Base-by-base conservation (phyloP, 2,888 invertebrate genomes). In the Melieria omissa region DNA sequence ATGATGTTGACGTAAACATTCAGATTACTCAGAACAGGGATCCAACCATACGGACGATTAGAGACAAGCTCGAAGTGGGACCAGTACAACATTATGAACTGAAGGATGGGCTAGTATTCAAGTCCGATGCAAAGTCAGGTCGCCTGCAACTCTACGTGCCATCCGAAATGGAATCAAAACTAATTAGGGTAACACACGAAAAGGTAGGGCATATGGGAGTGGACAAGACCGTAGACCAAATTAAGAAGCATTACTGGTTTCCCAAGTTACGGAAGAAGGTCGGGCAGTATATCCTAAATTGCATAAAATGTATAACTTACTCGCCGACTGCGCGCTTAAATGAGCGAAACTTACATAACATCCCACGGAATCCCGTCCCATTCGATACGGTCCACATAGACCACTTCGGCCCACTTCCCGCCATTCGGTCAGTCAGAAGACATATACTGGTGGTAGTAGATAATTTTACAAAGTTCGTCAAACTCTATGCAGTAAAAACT, bases 81-180 rank as follows among this genome's bases (percentile, higher is more conserved):
- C 44, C 47, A 47, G 7, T 54, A 41, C 16, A 42, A 46, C 58
- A 42, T 9, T 57, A 55, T 63, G 58, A 45, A 6, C n/a, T 67
- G 45, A 52, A 67, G 41, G 67, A 71, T 55, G 66, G 67, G 2
- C 45, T 68, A 58, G 67, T 68, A 41, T 72, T 72, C 29, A 45
- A 65, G 41, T 41, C 52, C 6, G 14, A 49, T 7, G 55, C 14
- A 16, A 46, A 71, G 44, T 55, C 55, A 55, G 49, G 45, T n/a
- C 70, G 49, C 0, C 42, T 16, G 57, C 62, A 66, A 46, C 63
- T 71, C 45, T 67, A 58, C 46, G 71, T 68, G 4, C 75, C 73
- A 7, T 54, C 44, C 5, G 60, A 60, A 29, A 10, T 60, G 4
- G 44, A 60, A 60, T 44, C 6, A n/a, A 45, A 60, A 44, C 44